Evolutionary conservation across 2,113 vertebrate species (phyloP).

Genomic region (Picathartes gymnocephalus): DNA sequence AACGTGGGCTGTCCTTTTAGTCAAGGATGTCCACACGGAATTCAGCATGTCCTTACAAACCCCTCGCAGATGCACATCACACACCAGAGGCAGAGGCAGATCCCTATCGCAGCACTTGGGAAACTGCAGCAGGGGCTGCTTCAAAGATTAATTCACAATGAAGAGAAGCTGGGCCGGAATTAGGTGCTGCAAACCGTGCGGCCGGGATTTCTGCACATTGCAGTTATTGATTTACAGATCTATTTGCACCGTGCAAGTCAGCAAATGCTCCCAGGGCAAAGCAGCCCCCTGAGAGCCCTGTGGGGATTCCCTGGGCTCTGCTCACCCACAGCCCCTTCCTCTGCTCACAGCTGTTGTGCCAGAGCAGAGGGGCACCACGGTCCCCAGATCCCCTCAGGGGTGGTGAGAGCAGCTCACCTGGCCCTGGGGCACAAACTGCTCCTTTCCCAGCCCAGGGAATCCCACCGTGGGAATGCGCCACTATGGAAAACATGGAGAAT

Average conservation of each 20-base stretch:
- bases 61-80: neutral
- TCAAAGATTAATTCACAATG: accelerated
- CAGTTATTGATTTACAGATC: neutral
- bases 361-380: neutral
- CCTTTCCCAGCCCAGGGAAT: neutral
- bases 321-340: neutral
- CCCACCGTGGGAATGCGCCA: accelerated
- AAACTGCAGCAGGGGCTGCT: neutral
- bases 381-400: neutral
- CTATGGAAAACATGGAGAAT: accelerated
- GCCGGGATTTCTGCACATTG: accelerated
- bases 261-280: neutral
- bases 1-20: neutral
- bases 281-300: neutral
- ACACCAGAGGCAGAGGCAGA: neutral
- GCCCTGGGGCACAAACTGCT: neutral
- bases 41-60: accelerated
- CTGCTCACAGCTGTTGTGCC: accelerated
- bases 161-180: neutral
- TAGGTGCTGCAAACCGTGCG: accelerated
- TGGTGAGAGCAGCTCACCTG: neutral
- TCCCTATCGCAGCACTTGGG: accelerated
- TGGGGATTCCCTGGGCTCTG: neutral
- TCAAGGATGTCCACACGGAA: neutral
- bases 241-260: neutral